These are phyloP conservation scores for Acrobasis consociella DNA, from an alignment of 2,888 invertebrate genomes.

Conservation along the genomic window DNA sequence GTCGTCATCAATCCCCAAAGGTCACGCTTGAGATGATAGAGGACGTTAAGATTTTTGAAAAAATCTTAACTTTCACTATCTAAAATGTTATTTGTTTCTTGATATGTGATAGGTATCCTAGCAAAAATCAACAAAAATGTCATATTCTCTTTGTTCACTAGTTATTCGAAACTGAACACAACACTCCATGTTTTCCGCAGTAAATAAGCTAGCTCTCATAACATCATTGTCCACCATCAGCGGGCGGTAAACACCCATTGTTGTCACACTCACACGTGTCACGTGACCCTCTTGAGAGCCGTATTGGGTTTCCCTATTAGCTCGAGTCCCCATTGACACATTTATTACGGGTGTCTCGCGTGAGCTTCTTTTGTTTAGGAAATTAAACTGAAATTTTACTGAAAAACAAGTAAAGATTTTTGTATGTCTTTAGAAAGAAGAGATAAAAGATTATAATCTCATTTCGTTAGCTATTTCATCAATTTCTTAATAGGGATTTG, in stretches of 20 bases:
- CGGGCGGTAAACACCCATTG: slow-evolving; percentile 8
- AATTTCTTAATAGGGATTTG: too few relatives aligned
- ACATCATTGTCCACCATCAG: neutral
- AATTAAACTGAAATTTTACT: neutral
- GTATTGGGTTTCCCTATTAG: slow-evolving; percentile 12
- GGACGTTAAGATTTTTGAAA: too few relatives aligned
- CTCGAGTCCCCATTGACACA: neutral
- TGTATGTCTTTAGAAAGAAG: too few relatives aligned
- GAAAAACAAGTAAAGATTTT: too few relatives aligned
- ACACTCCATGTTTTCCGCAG: neutral
- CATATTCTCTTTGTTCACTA: neutral
- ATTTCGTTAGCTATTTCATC: too few relatives aligned
- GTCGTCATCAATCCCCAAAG: too few relatives aligned
- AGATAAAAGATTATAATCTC: too few relatives aligned
- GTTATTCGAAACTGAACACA: neutral
- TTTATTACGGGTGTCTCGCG: neutral
- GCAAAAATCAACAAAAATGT: neutral
- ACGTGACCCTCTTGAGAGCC: slow-evolving; percentile 8
- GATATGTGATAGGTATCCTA: too few relatives aligned
- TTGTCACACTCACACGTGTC: neutral
- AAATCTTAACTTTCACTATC: too few relatives aligned
- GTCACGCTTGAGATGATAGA: too few relatives aligned
- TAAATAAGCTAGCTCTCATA: neutral
- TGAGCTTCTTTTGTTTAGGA: neutral
- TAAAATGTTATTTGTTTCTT: too few relatives aligned